Conservation (phyloP, 1,140 invertebrate genomes). For the Venustaconcha ellipsiformis region DNA sequence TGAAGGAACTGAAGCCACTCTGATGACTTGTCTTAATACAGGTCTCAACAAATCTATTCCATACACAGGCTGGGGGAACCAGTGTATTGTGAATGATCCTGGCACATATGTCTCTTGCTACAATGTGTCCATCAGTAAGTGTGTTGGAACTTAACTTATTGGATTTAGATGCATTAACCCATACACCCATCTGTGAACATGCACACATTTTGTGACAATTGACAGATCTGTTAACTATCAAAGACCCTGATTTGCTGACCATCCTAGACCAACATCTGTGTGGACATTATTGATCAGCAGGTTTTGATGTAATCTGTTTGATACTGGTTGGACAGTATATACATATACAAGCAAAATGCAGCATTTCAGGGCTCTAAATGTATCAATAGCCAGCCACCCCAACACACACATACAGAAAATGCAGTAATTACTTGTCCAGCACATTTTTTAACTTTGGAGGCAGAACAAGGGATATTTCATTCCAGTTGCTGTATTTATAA, state of each 20-base stretch:
- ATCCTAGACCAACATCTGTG: background rate
- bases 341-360: too few relatives aligned
- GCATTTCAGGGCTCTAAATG: too few relatives aligned
- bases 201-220: background rate
- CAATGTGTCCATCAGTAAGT: constrained; percentile 30
- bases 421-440: too few relatives aligned
- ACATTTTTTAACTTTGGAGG: too few relatives aligned
- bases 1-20: constrained; percentile 21
- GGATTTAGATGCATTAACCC: background rate
- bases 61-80: background rate
- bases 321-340: too few relatives aligned
- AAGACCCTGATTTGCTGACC: background rate
- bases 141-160: background rate
- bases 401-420: too few relatives aligned
- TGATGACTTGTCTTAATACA: constrained; percentile 35
- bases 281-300: background rate
- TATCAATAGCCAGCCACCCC: too few relatives aligned
- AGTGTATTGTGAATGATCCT: constrained; percentile 20
- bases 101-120: constrained; percentile 35
- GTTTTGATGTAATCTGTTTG: background rate
- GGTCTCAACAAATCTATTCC: constrained; percentile 33
- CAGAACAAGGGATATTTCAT: too few relatives aligned
- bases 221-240: background rate
- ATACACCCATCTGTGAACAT: background rate
- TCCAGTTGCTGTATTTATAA: too few relatives aligned